Evolutionary conservation across 1,140 invertebrate genomes (phyloP).

Genomic region (Pseudomyrmex dendroicus): DNA sequence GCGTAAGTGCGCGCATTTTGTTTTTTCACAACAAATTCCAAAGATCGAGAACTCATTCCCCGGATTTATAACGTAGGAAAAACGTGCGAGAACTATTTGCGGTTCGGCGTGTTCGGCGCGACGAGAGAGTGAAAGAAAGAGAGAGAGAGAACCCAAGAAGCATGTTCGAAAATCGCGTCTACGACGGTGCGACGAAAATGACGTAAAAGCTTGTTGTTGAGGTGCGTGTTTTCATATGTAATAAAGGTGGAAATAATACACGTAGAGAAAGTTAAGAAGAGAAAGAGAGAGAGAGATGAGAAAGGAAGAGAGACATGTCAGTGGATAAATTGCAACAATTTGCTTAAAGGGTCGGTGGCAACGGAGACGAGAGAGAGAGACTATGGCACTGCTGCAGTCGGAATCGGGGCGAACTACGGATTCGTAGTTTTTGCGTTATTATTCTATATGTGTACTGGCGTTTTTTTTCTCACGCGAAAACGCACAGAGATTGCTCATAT

Average conservation of each 20-base stretch:
- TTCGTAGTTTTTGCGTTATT: no score
- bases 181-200: conserved; percentile 27
- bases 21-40: background rate
- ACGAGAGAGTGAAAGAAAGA: background rate
- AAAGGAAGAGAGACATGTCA: conserved; percentile 68
- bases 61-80: conserved; percentile 36
- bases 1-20: no score
- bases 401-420: no score
- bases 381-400: no score
- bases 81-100: conserved; percentile 40
- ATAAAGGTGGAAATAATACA: conserved; percentile 29
- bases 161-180: conserved; percentile 26
- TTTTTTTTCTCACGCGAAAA: no score
- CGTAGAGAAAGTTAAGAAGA: conserved; percentile 7
- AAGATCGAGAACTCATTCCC: background rate
- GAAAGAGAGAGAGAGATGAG: conserved; percentile 17
- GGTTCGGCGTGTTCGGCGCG: conserved; percentile 10
- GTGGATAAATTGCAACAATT: conserved; percentile 81
- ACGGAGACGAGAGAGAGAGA: no score
- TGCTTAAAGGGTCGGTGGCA: conserved; percentile 70
- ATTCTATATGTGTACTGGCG: no score
- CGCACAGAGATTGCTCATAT: no score
- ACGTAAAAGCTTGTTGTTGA: conserved; percentile 23
- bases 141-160: background rate
- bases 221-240: conserved; percentile 19